Conservation (phyloP, 2,113 vertebrate genomes). For the Crotalus horridus region DNA sequence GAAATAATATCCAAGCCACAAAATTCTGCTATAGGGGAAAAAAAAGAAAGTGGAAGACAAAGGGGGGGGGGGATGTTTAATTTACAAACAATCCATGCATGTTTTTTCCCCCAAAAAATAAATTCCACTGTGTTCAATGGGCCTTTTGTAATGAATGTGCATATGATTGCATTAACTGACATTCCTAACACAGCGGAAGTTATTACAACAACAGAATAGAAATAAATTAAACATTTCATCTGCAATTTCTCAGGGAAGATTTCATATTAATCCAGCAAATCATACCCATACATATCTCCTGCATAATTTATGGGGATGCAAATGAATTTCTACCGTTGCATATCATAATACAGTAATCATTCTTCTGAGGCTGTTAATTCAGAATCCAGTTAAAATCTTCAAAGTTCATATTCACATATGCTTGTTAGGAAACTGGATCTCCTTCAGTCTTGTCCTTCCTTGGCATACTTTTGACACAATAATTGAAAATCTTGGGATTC, state of each 20-base stretch:
- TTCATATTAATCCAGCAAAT: neutral
- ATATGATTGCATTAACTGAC: neutral
- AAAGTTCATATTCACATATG: neutral
- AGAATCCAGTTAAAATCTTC: neutral
- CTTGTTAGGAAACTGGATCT: neutral
- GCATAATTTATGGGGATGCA: neutral
- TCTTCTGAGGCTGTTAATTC: slow-evolving; percentile 1
- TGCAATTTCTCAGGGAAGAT: neutral
- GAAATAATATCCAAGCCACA: neutral
- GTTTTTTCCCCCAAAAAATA: neutral
- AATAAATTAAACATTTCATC: neutral
- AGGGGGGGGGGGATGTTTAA: neutral
- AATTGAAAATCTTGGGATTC: neutral
- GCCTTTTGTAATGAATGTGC: neutral
- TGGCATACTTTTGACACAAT: neutral
- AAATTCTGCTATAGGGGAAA: neutral
- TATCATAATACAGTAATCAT: neutral
- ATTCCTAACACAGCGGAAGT: neutral
- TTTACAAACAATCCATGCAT: neutral
- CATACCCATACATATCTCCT: neutral
- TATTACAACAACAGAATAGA: neutral
- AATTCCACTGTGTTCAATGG: neutral
- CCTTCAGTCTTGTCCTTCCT: neutral
- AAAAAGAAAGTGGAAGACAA: neutral
- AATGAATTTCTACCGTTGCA: neutral